Conservation (phyloP, 1,140 invertebrate species). For the Drosophila ercepeae region DNA sequence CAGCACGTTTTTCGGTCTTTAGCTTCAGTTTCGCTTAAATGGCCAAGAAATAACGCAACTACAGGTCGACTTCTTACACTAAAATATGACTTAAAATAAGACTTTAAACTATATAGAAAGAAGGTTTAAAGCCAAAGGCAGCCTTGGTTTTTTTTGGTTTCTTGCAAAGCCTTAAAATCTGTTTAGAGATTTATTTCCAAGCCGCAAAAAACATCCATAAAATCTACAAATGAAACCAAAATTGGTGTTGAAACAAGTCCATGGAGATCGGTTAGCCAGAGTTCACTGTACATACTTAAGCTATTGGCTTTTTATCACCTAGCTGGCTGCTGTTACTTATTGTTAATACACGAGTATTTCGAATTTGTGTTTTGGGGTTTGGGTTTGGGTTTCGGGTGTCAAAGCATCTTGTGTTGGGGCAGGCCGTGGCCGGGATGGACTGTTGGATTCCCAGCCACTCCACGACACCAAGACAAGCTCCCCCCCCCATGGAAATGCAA, state of each 20-base stretch:
- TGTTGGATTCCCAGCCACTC: not conserved
- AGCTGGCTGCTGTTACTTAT: conserved; percentile 23
- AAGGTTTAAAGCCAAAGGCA: not conserved
- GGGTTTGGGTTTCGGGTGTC: conserved; percentile 14
- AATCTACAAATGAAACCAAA: too few relatives aligned
- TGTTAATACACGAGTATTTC: too few relatives aligned
- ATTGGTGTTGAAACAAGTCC: too few relatives aligned
- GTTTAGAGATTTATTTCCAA: too few relatives aligned
- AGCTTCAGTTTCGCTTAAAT: conserved; percentile 25
- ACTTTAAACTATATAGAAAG: too few relatives aligned
- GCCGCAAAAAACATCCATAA: too few relatives aligned
- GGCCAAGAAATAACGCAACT: not conserved
- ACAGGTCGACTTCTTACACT: conserved; percentile 15
- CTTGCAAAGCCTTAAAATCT: too few relatives aligned
- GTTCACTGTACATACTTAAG: conserved; percentile 28
- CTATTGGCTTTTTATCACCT: conserved; percentile 68
- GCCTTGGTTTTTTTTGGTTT: too few relatives aligned
- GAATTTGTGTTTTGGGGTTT: too few relatives aligned
- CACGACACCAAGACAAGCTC: too few relatives aligned
- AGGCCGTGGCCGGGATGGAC: conserved; percentile 11
- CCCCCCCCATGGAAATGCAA: not conserved
- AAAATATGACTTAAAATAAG: too few relatives aligned
- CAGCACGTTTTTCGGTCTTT: conserved; percentile 46
- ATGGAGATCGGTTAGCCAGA: not conserved
- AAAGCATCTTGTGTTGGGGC: conserved; percentile 24